Evolutionary conservation across 2,797 vertebrate genomes (phyloP).

Genomic region (Sphaeramia orbicularis): DNA sequence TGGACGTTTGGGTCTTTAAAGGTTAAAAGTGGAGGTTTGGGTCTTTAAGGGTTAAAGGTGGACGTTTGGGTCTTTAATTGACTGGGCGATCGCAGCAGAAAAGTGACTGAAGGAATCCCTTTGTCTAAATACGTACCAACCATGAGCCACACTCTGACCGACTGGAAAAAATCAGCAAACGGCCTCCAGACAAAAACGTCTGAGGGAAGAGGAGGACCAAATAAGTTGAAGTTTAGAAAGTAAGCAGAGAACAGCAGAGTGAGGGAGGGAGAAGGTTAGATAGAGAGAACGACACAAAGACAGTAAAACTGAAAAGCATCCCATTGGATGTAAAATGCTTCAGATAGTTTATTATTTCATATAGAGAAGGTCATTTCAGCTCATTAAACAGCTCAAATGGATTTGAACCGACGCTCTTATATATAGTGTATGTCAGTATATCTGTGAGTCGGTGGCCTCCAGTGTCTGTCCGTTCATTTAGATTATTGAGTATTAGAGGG

Average conservation of each 20-base stretch:
- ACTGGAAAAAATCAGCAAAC: constrained; percentile 59
- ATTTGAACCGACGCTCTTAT: constrained; percentile 11
- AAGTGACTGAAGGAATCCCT: constrained; percentile 45
- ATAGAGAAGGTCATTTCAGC: constrained; percentile 38
- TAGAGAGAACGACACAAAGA: too few relatives aligned
- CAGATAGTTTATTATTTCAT: constrained; percentile 38
- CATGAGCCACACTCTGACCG: constrained; percentile 50
- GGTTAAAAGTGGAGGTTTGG: too few relatives aligned
- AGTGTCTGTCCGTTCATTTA: constrained; percentile 3
- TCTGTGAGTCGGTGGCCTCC: not conserved
- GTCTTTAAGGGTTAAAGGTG: too few relatives aligned
- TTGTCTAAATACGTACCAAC: constrained; percentile 42
- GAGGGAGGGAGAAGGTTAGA: not conserved
- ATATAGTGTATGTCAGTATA: constrained; percentile 5
- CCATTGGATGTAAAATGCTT: constrained; percentile 33
- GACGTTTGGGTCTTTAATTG: too few relatives aligned
- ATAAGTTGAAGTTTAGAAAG: constrained; percentile 4
- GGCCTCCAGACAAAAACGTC: constrained; percentile 43
- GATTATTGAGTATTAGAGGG: constrained; percentile 1
- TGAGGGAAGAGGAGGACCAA: constrained; percentile 20
- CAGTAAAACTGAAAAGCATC: constrained; percentile 26
- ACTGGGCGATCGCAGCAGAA: constrained; percentile 25
- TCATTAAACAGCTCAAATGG: constrained; percentile 40
- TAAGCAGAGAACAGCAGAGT: not conserved
- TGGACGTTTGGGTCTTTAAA: too few relatives aligned